Base-by-base conservation (phyloP, 2,888 invertebrate species). In the Dastarcus helophoroides region DNA sequence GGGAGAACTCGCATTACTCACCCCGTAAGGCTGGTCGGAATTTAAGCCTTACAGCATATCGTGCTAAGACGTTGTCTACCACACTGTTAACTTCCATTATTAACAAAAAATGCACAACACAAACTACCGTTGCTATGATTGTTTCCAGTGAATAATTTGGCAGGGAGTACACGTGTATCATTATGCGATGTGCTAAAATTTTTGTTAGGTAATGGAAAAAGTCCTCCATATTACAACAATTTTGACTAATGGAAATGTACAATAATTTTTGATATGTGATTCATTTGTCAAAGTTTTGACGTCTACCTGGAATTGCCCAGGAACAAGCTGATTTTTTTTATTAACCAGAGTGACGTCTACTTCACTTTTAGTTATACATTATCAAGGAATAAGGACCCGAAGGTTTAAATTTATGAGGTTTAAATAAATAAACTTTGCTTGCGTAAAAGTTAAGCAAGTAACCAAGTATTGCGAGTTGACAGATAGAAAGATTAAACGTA, bases 111-210 rank as follows among this genome's bases (percentile, higher is more conserved):
- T 55, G 52, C 8, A 49, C 39, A 3, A 49, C 38, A 31, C 51
- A 49, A 26, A 55, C 42, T 16, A 50, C 38, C 9, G 41, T 16
- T 3, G 51, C 43, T 26, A 53, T 26, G 15, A 54, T 43, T 4
- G 44, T 43, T 46, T 56, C 56, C 24, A 55, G 42, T 10, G 51
- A 43, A 38, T 55, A 56, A 37, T 47, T 40, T 3, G 56, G 55
- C 31, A 46, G 45, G 6, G 55, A 54, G 31, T 51, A 44, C 14
- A 56, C 44, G 26, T 51, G 50, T 22, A 54, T 46, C n/a, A 47
- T 43, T 8, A 53, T 41, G 17, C 48, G 46, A 33, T 50, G 50
- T 7, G 49, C 45, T 26, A 54, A 36, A 22, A 50, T 36, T 41
- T 51, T 48, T 14, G 38, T 38, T 4, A 47, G 13, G 28, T 46